Evolutionary conservation across 2,888 invertebrate species (phyloP), one percentile per base, ranked within the genome.

Genomic region (Lasius platythorax): DNA sequence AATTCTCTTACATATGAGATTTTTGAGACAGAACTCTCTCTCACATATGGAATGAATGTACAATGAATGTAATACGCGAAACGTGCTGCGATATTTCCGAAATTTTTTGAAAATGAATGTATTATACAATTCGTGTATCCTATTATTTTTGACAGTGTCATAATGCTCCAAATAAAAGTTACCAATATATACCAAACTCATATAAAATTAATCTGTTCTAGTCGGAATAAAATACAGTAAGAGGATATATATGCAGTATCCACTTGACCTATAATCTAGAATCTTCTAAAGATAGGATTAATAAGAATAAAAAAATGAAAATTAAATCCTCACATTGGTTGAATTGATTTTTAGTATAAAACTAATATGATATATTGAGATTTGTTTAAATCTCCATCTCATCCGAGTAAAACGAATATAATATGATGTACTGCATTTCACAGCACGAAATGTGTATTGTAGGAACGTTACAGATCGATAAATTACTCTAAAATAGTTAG

Each of bases 401-500:
- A 50, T 18, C n/a, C 3, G 61, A 40, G 18, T 58, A 37, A 61
- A 40, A 43, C 18, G 28, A 15, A n/a, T 18, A 28, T 15, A 23
- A 63, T 18, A 37, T 12, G 40, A 56, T 64, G 28, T 9, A 86
- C 70, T 23, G 64, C 23, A 9, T 46, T 23, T 68, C 63, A 68
- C 30, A 33, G 56, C n/a, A 33, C 11, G 3, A 3, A 11, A 11
- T 23, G 11, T 15, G 8, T n/a, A 63, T 63, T 73, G 63, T 53
- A 75, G 58, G 61, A 33, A 46, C 33, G 18, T 58, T 72, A 46
- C 74, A 74, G 46, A 84, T 86, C 84, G 81, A 89, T 89, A 88
- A 88, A 89, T 90, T 86, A 88, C 81, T 84, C 70, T 79, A 66
- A 58, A 70, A 56, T 84, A 61, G 61, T 67, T 76, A 82, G 85